Evolutionary conservation across 2,797 vertebrate species (phyloP), one percentile per base, ranked within the genome.

Genomic region (Neosilurus mollespiculum): DNA sequence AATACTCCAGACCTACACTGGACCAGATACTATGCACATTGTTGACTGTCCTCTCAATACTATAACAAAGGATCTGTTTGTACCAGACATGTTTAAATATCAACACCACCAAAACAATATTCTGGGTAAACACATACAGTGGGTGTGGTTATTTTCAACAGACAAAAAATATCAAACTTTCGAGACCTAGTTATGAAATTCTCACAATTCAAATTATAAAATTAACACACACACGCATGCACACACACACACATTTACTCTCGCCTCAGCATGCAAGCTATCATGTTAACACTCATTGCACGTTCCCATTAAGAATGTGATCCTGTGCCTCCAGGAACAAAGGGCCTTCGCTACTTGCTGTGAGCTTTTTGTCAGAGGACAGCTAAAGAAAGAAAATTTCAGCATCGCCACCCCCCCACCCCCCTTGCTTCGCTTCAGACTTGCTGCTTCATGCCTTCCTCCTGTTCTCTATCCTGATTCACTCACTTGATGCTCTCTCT

Each of bases 351-450:
- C 37, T 81, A 59, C 83, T 81, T 65, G 67, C 72, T 56, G 86
- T 84, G 87, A 81, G 81, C 61, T 61, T 30, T 82, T 88, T 89
- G 89, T 85, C 86, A 83, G 59, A 69, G 56, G 49, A 72, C 26
- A 54, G 89, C 89, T 85, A 86, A 88, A 81, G 89, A 89, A 88
- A 56, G 58, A 30, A 87, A 91, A 91, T 92, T 90, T 59, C 67
- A 54, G 18, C 16, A 51, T 34, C 49, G 51, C 30, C 51, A 18
- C 76, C 58, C 59, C 81, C 79, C 58, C 54, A n/a, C 61, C 82
- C 81, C 64, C 75, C 64, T 58, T 49, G 10, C 73, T 64, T 81
- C 56, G 81, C 53, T 64, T 53, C 37, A 77, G 71, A 49, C 78
- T 79, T 85, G 73, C 72, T 78, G 56, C 73, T 51, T 77, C 84